Evolutionary conservation across 1,140 invertebrate species (phyloP), one percentile per base, ranked within the genome.

Genomic region (Eubasilissa regina): DNA sequence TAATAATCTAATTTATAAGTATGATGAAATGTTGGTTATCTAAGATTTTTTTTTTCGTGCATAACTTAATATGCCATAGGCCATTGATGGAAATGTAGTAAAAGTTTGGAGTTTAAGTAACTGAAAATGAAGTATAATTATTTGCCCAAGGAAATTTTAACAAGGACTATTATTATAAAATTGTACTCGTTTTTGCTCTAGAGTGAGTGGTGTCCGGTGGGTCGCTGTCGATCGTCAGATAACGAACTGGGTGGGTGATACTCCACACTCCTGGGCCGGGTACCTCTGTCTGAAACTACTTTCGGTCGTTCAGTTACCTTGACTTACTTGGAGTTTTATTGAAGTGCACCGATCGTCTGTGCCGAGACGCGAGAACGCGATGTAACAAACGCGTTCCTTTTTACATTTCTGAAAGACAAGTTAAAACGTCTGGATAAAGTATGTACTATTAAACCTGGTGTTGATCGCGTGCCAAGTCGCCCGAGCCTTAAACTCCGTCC

Each of bases 401-500:
- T 48, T 0, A 70, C 15, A 19, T 51, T 19, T 11, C 17, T 4
- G 66, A 19, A 70, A 70, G 66, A 70, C 66, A 70, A 70, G 66
- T 70, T 70, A 70, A 15, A 64, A 51, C 13, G 45, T 21, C 44
- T 51, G 47, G 51, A 70, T 70, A 70, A 70, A 47, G 44, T 70
- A 70, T 21, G 66, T 70, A 35, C 25, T 35, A 47, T 70, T 45
- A 53, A 70, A 51, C 15, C 66, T 48, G 66, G 70, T 74, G 70
- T 74, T 55, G 70, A 74, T 74, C 70, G 70, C 70, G 70, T 74
- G 70, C 70, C 44, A 74, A 45, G 70, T 74, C 70, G 53, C 70
- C 25, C 35, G 21, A 55, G 70, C 25, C 70, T 74, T 74, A 80
- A 82, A 80, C 78, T 75, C 64, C 75, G 76, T 82, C 75, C 66